Base-by-base conservation (phyloP, 2,797 vertebrate species). In the Bryconaethiops microstoma region DNA sequence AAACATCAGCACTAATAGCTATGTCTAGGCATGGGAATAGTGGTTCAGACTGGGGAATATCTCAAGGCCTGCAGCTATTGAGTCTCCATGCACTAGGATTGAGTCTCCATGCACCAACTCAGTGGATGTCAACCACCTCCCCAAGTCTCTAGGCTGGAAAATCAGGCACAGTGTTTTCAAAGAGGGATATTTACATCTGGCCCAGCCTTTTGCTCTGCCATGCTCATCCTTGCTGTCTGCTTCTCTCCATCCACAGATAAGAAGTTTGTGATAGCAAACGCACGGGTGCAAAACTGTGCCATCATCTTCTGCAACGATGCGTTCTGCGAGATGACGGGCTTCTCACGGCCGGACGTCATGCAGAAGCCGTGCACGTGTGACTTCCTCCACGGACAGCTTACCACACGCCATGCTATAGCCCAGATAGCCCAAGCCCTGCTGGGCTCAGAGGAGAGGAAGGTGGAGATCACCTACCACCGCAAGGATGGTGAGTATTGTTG, bases 241-340 rank as follows among this genome's bases (percentile, higher is more conserved):
- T 69, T 69, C 42, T 60, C 0, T 75, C 17, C 19, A n/a, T 39
- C 23, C 72, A 86, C 96, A 99, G 98, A 99, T 94, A 98, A 97
- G 95, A 99, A 98, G 94, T 99, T 99, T 93, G 92, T 99, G 90
- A 99, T 99, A 91, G 98, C 98, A 91, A 99, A 99, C 92, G 97
- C 97, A 81, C 96, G 96, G 77, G 97, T 97, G 78, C 94, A 99
- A 93, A 99, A 99, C 85, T 99, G 98, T 90, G 98, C 97, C 77
- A 99, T 99, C 89, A 99, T 99, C 94, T 99, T 98, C 93, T 99
- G 98, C 92, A 99, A 99, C 57, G 98, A 99, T 82, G 95, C 95
- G 76, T 99, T 99, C 94, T 99, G 98, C 62, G 96, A 99, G 92
- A 97, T 99, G 97, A 99, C 97, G 0, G 98, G 98, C 67, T 99